Conservation (phyloP, 2,888 invertebrate genomes). For the Drosophila infuscata region DNA sequence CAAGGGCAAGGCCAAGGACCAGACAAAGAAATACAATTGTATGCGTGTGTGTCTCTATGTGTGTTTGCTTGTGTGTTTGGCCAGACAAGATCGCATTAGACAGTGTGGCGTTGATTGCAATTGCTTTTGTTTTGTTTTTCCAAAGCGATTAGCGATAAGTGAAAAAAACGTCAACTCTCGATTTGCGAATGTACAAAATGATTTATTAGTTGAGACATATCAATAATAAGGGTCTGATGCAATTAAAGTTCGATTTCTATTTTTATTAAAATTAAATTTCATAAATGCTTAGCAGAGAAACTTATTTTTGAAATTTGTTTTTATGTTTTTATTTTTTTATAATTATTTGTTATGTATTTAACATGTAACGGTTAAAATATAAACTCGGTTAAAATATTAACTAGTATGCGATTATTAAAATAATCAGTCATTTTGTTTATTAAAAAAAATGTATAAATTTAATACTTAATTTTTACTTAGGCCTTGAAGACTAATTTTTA, state of each 20-base stretch:
- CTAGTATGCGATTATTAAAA: not conserved
- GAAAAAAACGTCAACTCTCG: not conserved
- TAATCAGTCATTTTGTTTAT: not conserved
- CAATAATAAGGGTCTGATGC: not conserved
- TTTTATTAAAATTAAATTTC: not conserved
- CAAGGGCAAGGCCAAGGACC: conserved; percentile 71
- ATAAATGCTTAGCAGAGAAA: not conserved
- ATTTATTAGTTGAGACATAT: not conserved
- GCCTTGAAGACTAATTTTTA: not conserved
- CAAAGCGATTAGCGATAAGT: conserved; percentile 11
- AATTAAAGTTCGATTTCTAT: not conserved
- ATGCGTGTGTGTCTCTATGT: not conserved
- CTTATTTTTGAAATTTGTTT: not conserved
- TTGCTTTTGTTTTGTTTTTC: conserved; percentile 28
- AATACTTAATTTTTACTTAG: not conserved
- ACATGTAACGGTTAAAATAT: not conserved
- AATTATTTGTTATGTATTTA: not conserved
- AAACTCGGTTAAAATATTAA: not conserved
- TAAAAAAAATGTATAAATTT: not conserved
- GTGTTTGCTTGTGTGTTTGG: conserved; percentile 11
- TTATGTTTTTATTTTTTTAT: too few relatives aligned
- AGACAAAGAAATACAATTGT: conserved; percentile 59
- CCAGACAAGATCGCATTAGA: conserved; percentile 58
- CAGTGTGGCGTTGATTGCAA: conserved; percentile 39
- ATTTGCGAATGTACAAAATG: not conserved